Evolutionary conservation across 2,888 invertebrate genomes (phyloP), one percentile per base, ranked within the genome.

Genomic region (Plagodis dolabraria): DNA sequence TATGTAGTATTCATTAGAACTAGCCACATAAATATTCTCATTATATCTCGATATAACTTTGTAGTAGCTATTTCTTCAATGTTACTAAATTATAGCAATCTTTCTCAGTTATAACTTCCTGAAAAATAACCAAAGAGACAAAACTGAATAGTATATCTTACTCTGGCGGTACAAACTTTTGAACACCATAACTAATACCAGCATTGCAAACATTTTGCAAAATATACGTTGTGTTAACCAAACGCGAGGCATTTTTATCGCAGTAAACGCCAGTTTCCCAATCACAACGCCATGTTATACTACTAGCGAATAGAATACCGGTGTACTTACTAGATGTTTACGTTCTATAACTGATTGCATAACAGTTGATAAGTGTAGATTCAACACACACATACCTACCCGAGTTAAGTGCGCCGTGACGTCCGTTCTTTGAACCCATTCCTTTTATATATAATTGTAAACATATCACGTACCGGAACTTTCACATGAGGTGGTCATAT

Each of bases 391-490:
- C 40, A n/a, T n/a, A 43, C 43, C 11, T 43, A 42, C 42, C 42
- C 7, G 42, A n/a, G 43, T 11, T 33, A 33, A 34, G 46, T 12
- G 33, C 45, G 11, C 33, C 38, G 7, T n/a, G 42, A 8, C 44
- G n/a, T 42, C 35, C 42, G 8, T 6, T 5, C 8, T n/a, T 45
- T 22, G 38, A 40, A 1, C 55, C 55, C 45, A 50, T 55, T 33
- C 47, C 33, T 35, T 35, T 8, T 42, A 42, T 42, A 45, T n/a
- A 11, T 11, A 33, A 35, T 40, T 48, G 7, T 9, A 33, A 57
- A 48, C 35, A 46, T 34, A 6, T 36, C 12, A 12, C 65, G 56
- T 65, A 65, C 67, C 67, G 34, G 44, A 7, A 43, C 51, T 42
- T 35, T 11, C 55, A 44, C 43, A 54, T 54, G 8, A 52, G 40